Evolutionary conservation across 2,113 vertebrate genomes (phyloP), one percentile per base, ranked within the genome.

Genomic region (Phalacrocorax brasilianus): DNA sequence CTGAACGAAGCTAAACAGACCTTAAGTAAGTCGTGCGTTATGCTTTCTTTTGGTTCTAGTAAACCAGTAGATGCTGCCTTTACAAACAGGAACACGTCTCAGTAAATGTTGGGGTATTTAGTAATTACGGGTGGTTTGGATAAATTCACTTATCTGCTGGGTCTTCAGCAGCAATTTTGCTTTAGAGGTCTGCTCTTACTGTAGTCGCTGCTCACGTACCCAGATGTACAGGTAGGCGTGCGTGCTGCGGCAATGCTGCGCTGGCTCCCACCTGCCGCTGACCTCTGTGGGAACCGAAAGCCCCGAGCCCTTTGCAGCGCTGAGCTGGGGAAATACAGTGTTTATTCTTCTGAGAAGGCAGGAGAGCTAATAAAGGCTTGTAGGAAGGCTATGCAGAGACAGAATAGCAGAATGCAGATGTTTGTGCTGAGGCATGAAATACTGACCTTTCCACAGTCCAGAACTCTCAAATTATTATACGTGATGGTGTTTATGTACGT

Each of bases 211-310:
- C 5, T 40, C 5, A 5, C 3, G 44, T 20, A 4, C 14, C 7
- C 2, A 11, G 44, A 7, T 15, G n/a, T 8, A 8, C 52, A 18
- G 81, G 2, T 8, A 2, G 0, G 44, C 1, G 12, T 3, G 35
- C 2, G 1, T 30, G 14, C 52, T 45, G 45, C 11, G 22, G 63
- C 35, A 35, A 13, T 10, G 12, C 40, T 33, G 30, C 5, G 1
- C 17, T 21, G 23, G 73, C 65, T 91, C 63, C 72, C 19, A 8
- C 9, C 32, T 63, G 35, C 28, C 20, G 1, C 47, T 52, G 52
- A 40, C 19, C 76, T 44, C 47, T 7, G 27, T 35, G 89, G 59
- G 50, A 50, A 33, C 27, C 3, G 3, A 38, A 66, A 79, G 67
- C 17, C 2, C 50, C 2, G 12, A 88, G 28, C 67, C 72, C 50